Conservation (phyloP, 2,888 invertebrate genomes). For the Leptinotarsa peninsularis region DNA sequence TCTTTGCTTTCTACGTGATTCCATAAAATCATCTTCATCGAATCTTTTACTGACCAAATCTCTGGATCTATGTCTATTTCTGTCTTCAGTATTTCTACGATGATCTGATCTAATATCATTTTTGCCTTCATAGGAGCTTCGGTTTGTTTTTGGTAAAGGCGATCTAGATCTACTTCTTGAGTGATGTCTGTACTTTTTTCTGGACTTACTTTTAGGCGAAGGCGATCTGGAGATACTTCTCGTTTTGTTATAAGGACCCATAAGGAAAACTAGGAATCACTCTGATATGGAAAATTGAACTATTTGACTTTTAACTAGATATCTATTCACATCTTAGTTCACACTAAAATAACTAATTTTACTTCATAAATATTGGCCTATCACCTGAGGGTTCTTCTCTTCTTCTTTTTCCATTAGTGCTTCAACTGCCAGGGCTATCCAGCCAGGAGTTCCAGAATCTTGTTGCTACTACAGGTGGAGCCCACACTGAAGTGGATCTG, state of each 20-base stretch:
- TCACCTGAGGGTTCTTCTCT: too few species aligned
- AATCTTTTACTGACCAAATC: constrained; percentile 41
- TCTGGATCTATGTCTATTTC: constrained; percentile 32
- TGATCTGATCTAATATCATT: constrained; percentile 24
- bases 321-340: too few species aligned
- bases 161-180: constrained; percentile 43
- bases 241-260: constrained; percentile 35
- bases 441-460: too few species aligned
- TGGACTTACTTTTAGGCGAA: constrained; percentile 35
- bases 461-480: too few species aligned
- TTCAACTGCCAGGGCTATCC: too few species aligned
- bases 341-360: too few species aligned
- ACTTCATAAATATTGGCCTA: too few species aligned
- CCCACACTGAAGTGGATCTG: too few species aligned
- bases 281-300: not conserved
- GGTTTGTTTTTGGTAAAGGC: constrained; percentile 12
- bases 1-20: constrained; percentile 77
- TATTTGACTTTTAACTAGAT: not conserved
- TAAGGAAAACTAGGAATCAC: not conserved
- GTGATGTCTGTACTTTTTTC: constrained; percentile 30
- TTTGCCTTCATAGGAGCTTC: constrained; percentile 13
- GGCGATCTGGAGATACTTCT: constrained; percentile 40
- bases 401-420: too few species aligned
- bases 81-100: constrained; percentile 22
- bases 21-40: constrained; percentile 75